These are phyloP conservation scores for Meta bourneti DNA, from an alignment of 2,888 invertebrate genomes.

Conservation along the genomic window DNA sequence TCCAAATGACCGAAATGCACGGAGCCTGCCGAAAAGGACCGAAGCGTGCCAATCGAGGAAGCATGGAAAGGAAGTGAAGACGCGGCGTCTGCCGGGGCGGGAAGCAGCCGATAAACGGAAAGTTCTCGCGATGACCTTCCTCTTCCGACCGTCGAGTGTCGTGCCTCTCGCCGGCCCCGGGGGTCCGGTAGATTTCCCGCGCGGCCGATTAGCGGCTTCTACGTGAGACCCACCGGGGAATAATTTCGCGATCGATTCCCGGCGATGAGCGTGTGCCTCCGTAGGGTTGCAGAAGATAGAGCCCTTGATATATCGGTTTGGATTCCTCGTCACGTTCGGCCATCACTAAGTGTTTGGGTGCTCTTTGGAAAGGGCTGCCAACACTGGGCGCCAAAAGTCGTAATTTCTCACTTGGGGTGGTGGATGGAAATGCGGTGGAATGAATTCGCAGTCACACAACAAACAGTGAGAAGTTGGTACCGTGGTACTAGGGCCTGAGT, in stretches of 20 bases:
- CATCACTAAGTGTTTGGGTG: neutral
- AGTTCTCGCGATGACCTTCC: constrained; percentile 67
- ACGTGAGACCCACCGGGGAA: constrained; percentile 62
- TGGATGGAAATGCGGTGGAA: no score
- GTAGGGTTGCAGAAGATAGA: constrained; percentile 31
- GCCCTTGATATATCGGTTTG: no score
- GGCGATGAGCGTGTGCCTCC: constrained; percentile 9
- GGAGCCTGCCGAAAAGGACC: no score
- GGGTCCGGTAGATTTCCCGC: constrained; percentile 61
- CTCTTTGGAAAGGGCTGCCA: neutral
- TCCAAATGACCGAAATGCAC: no score
- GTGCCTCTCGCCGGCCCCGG: constrained; percentile 32
- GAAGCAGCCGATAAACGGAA: constrained; percentile 43
- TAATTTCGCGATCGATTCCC: constrained; percentile 71
- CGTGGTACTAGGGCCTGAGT: no score
- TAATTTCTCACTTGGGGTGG: neutral
- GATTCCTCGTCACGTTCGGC: neutral
- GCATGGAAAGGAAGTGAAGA: neutral
- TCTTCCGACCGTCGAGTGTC: constrained; percentile 3
- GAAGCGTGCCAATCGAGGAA: no score
- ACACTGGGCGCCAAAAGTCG: neutral
- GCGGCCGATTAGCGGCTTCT: constrained; percentile 69
- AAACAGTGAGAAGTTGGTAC: neutral
- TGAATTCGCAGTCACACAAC: no score
- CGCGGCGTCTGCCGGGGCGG: neutral